Evolutionary conservation across 2,888 invertebrate species (phyloP).

Genomic region (Charanyca ferruginea): DNA sequence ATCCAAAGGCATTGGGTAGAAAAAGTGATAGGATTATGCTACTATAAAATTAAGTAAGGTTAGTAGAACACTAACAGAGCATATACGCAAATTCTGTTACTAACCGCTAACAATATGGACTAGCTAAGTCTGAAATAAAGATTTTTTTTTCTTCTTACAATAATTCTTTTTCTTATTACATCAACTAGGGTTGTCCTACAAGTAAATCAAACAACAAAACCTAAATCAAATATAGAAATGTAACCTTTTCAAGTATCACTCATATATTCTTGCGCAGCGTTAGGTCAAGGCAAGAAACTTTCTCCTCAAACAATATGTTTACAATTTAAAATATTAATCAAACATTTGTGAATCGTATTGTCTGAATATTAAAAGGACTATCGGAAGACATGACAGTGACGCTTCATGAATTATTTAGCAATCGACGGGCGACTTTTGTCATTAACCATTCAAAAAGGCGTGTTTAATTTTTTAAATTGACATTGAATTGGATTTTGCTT

Average conservation of each 20-base stretch:
- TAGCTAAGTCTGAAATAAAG: too few species aligned
- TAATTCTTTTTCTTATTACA: too few species aligned
- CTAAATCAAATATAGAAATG: neutral
- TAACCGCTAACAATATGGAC: too few species aligned
- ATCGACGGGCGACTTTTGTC: slow-evolving; percentile 44
- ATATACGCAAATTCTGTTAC: too few species aligned
- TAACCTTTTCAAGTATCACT: neutral
- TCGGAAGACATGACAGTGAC: slow-evolving; percentile 36
- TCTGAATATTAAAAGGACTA: slow-evolving; percentile 55
- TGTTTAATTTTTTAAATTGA: slow-evolving; percentile 44
- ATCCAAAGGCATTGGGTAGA: too few species aligned
- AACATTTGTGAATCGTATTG: slow-evolving; percentile 37
- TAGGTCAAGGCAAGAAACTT: slow-evolving; percentile 25
- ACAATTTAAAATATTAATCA: slow-evolving; percentile 42
- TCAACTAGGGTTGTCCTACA: neutral
- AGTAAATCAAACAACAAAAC: neutral
- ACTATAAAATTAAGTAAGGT: too few species aligned
- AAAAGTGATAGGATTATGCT: too few species aligned
- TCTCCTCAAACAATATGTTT: slow-evolving; percentile 29
- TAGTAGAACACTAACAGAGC: too few species aligned
- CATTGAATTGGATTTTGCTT: slow-evolving; percentile 2
- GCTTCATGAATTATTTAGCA: slow-evolving; percentile 61
- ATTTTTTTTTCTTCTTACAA: too few species aligned
- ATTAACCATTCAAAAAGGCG: slow-evolving; percentile 21
- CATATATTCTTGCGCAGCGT: slow-evolving; percentile 20